phyloP scores from a whole-genome alignment of 2,888 invertebrate species.

The Tubulanus polymorphus region DNA sequence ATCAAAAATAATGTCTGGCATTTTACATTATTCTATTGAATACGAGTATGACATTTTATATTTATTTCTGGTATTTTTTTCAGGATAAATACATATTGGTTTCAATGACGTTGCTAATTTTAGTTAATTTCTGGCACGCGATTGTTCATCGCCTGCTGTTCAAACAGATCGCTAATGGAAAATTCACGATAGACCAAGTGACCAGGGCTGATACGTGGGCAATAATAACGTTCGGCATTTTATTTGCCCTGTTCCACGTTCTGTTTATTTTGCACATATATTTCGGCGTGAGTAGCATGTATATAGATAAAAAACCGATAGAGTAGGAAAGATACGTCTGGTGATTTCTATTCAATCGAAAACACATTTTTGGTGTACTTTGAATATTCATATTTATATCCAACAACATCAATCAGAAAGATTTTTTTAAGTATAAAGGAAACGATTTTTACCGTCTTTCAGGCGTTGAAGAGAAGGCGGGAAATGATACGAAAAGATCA shows the following conservation, averaged over 20 bases:
- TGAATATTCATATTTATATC: background rate
- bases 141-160: constrained; percentile 23
- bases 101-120: constrained; percentile 41
- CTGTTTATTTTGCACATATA: constrained; percentile 31
- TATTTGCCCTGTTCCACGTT: constrained; percentile 34
- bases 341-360: too few species aligned
- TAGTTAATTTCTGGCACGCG: constrained; percentile 47
- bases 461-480: background rate
- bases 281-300: constrained; percentile 32
- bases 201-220: constrained; percentile 30
- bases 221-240: constrained; percentile 30
- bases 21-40: too few species aligned
- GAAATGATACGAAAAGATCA: background rate
- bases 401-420: too few species aligned
- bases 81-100: constrained; percentile 47
- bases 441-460: background rate
- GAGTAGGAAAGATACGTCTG: too few species aligned
- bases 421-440: too few species aligned
- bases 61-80: too few species aligned
- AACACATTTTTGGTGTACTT: too few species aligned
- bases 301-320: too few species aligned
- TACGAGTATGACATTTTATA: too few species aligned
- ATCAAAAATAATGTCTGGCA: too few species aligned
- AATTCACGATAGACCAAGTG: too few species aligned
- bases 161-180: constrained; percentile 6